phyloP scores from a whole-genome alignment of 1,140 invertebrate genomes.

The Heliconius nattereri region DNA sequence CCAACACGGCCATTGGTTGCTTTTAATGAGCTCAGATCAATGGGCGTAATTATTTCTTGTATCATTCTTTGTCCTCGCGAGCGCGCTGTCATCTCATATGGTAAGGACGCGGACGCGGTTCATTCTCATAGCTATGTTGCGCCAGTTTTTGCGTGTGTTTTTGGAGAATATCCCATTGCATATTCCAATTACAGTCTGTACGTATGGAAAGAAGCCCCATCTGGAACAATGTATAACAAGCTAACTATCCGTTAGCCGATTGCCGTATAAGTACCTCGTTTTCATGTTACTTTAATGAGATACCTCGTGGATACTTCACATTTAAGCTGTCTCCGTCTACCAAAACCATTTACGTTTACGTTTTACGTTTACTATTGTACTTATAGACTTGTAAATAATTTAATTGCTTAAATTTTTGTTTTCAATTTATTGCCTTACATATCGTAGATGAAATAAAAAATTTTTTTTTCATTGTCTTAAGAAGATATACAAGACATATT shows the following conservation, averaged over 20 bases:
- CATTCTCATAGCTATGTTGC: slow-evolving; percentile 51
- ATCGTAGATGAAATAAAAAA: no score
- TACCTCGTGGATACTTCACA: slow-evolving; percentile 43
- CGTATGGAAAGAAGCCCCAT: slow-evolving; percentile 51
- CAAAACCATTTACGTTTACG: background rate
- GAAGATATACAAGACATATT: no score
- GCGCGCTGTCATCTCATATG: slow-evolving; percentile 69
- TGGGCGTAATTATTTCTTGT: slow-evolving; percentile 79
- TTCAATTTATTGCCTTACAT: no score
- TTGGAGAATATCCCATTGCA: slow-evolving; percentile 63
- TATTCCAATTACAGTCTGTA: slow-evolving; percentile 60
- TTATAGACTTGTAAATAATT: no score
- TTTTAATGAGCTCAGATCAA: slow-evolving; percentile 76
- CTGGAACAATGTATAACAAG: slow-evolving; percentile 62
- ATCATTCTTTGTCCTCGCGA: slow-evolving; percentile 72
- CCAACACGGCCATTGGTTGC: slow-evolving; percentile 63
- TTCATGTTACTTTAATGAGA: slow-evolving; percentile 67
- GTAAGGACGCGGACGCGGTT: slow-evolving; percentile 43
- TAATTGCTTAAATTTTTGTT: no score
- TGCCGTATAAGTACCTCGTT: slow-evolving; percentile 60
- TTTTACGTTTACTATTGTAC: no score
- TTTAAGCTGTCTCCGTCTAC: slow-evolving; percentile 13
- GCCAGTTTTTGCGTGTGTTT: slow-evolving; percentile 64
- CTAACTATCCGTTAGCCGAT: slow-evolving; percentile 45
- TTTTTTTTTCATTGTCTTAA: no score